Conservation (phyloP, 1,140 invertebrate genomes). For the Trichonephila inaurata region DNA sequence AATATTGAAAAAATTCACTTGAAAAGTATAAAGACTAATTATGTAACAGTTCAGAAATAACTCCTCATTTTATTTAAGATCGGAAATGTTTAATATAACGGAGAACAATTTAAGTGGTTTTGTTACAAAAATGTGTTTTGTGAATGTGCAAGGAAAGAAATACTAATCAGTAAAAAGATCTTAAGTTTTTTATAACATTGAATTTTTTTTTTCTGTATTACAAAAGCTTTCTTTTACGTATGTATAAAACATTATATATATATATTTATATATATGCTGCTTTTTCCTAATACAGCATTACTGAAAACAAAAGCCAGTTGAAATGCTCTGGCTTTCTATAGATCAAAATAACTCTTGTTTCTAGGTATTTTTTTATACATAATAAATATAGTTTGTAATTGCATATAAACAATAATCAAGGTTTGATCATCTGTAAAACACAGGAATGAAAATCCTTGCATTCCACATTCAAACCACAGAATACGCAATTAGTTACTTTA, state of each 20-base stretch:
- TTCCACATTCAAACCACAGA: not conserved
- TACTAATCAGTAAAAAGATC: conserved; percentile 21
- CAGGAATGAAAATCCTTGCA: conserved; percentile 17
- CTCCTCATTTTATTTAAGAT: no score
- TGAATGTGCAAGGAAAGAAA: no score
- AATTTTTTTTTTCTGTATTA: conserved; percentile 11
- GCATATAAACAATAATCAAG: conserved; percentile 58
- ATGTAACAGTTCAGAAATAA: no score
- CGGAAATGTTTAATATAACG: no score
- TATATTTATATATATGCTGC: conserved; percentile 31
- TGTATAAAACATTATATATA: conserved; percentile 70
- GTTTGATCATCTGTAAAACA: conserved; percentile 8
- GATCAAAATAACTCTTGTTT: conserved; percentile 67
- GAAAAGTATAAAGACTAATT: no score
- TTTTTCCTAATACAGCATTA: conserved; percentile 50
- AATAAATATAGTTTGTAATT: conserved; percentile 51
- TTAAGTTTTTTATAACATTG: conserved; percentile 62
- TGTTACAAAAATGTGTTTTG: no score
- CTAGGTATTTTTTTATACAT: conserved; percentile 56
- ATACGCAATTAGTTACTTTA: conserved; percentile 18
- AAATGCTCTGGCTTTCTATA: conserved; percentile 42
- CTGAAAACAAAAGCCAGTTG: conserved; percentile 53
- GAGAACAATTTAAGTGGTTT: no score
- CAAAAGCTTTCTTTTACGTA: conserved; percentile 45
- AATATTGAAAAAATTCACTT: no score